Evolutionary conservation across 2,888 invertebrate species (phyloP).

Genomic region (Melanostoma scalare): DNA sequence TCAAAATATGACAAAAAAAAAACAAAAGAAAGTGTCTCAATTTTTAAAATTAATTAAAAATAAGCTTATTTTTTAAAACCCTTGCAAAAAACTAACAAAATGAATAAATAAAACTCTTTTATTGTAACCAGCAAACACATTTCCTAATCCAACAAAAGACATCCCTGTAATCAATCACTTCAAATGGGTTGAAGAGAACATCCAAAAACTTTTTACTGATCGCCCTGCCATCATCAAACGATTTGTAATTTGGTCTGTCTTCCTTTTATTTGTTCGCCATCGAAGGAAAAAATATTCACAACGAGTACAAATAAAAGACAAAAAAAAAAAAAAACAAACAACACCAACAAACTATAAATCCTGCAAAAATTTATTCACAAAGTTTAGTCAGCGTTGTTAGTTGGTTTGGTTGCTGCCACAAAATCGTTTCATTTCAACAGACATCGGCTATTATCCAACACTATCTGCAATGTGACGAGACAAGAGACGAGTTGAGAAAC

Average conservation of each 20-base stretch:
- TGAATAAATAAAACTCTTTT: too few species aligned
- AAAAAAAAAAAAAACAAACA: not conserved
- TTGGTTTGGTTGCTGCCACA: not conserved
- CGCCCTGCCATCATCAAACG: not conserved
- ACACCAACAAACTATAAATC: not conserved
- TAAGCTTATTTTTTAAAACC: too few species aligned
- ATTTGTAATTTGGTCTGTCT: conserved; percentile 1
- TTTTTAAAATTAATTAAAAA: too few species aligned
- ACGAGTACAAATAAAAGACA: too few species aligned
- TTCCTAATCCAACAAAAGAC: not conserved
- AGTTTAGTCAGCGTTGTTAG: not conserved
- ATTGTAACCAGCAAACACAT: too few species aligned
- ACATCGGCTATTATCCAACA: conserved; percentile 39
- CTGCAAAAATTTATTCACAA: conserved; percentile 6
- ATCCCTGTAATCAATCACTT: conserved; percentile 4
- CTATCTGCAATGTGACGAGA: conserved; percentile 57
- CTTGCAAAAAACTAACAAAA: too few species aligned
- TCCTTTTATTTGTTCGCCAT: conserved; percentile 1
- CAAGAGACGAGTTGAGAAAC: conserved; percentile 29
- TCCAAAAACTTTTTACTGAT: not conserved
- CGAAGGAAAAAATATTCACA: not conserved
- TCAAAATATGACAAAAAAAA: too few species aligned
- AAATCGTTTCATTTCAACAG: conserved; percentile 1
- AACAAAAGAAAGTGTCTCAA: too few species aligned
- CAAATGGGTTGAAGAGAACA: not conserved